Evolutionary conservation across 2,888 invertebrate genomes (phyloP), one percentile per base, ranked within the genome.

Genomic region (Ochropleura plecta): DNA sequence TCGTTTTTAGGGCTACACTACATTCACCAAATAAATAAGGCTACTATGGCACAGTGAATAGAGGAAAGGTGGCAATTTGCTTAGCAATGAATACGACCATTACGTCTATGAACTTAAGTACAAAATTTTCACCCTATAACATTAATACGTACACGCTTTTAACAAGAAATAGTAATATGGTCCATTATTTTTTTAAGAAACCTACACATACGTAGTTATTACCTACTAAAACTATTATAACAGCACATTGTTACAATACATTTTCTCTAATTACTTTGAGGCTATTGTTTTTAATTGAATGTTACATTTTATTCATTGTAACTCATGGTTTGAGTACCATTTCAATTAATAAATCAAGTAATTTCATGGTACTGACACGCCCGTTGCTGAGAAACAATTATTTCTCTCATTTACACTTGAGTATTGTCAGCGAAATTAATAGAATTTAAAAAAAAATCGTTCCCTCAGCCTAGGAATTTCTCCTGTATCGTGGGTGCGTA

Each of bases 131-230:
- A 30, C 3, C 3, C 30, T 7, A 57, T 14, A 3, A 0, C 30
- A 14, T 30, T 55, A 14, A 30, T 30, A 30, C 14, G 57, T 57
- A 59, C 30, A 59, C 8, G 40, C 4, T 57, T 57, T 40, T 1
- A 42, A 65, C 64, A 5, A 16, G 9, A 69, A 63, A 46, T 30
- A 14, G 30, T 44, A 0, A 30, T 30, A 14, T 3, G 18, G 3
- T 16, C 5, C 7, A 48, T 66, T 64, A 69, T 7, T 69, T 49
- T 70, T 71, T 55, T 40, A 71, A 40, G 55, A 71, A 71, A 42
- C 14, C 7, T 59, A 20, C 55, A 2, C 9, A 16, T 40, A 48
- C 7, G 3, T 16, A 57, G n/a, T 71, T 12, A 71, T 55, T 48
- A 14, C 0, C 9, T 40, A n/a, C 20, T 5, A 5, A 9, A 42